Evolutionary conservation across 2,113 vertebrate genomes (phyloP).

Genomic region (Uropsilus gracilis): DNA sequence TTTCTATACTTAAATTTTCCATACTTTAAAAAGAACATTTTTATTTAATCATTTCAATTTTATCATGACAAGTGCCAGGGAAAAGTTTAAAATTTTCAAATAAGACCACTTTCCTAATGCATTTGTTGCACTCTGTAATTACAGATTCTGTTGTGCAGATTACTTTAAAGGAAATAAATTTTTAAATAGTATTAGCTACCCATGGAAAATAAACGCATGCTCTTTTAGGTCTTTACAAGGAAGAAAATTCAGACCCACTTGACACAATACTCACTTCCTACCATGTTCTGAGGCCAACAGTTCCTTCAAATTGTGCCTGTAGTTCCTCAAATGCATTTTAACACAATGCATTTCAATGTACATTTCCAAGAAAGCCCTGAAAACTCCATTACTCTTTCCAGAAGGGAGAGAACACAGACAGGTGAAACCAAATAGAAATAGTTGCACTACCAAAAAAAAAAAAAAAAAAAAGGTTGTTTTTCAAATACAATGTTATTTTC

Average conservation of each 20-base stretch:
- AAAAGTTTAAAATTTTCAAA: conserved; percentile 27
- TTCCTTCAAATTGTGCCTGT: background rate
- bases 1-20: background rate
- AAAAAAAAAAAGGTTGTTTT: conserved; percentile 7
- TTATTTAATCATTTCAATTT: background rate
- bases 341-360: background rate
- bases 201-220: background rate
- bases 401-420: background rate
- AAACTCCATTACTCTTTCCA: background rate
- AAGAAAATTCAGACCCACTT: background rate
- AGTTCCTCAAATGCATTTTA: background rate
- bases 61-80: background rate
- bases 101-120: background rate
- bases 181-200: background rate
- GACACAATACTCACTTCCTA: background rate
- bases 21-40: background rate
- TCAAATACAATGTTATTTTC: background rate
- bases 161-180: conserved; percentile 40
- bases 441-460: background rate
- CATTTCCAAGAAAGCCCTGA: conserved; percentile 5
- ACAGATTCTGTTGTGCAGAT: background rate
- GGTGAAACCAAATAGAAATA: background rate
- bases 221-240: background rate
- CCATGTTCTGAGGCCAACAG: background rate
- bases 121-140: background rate